Evolutionary conservation across 2,888 invertebrate species (phyloP).

Genomic region (Macropis europaea): DNA sequence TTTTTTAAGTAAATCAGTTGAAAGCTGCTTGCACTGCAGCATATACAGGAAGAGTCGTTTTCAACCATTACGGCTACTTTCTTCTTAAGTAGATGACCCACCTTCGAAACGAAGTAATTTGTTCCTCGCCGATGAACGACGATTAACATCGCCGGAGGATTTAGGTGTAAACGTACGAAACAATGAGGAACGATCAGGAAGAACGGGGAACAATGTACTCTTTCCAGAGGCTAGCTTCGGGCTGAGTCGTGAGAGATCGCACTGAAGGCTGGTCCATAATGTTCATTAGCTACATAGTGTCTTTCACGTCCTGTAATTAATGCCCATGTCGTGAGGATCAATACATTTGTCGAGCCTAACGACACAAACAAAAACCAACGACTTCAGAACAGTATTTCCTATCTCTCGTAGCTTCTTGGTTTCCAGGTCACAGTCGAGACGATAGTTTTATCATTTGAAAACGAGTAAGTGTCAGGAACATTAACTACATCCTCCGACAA

Average conservation of each 20-base stretch:
- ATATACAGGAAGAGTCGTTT: background rate
- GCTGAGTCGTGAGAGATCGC: slow-evolving; percentile 37
- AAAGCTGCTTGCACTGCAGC: no score
- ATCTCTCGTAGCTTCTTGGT: slow-evolving; percentile 3
- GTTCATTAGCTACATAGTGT: slow-evolving; percentile 30
- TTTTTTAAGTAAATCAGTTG: no score
- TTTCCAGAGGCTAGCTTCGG: slow-evolving; percentile 31
- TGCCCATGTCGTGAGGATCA: slow-evolving; percentile 14
- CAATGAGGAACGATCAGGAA: slow-evolving; percentile 40
- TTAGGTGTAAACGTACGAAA: slow-evolving; percentile 40
- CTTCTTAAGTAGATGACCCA: slow-evolving; percentile 4
- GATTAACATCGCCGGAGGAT: slow-evolving; percentile 36
- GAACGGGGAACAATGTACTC: slow-evolving; percentile 32
- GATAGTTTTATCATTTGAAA: background rate
- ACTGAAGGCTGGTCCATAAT: slow-evolving; percentile 23
- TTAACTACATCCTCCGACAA: no score
- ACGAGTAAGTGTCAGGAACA: no score
- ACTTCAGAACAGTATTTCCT: background rate
- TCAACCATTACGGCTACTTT: slow-evolving; percentile 1
- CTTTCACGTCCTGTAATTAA: slow-evolving; percentile 40
- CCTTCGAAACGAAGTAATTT: slow-evolving; percentile 21
- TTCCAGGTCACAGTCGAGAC: slow-evolving; percentile 36
- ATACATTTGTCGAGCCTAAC: slow-evolving; percentile 3
- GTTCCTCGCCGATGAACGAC: slow-evolving; percentile 27
- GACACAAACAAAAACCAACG: background rate